Conservation (phyloP, 2,888 invertebrate genomes). For the Erebia aethiops region DNA sequence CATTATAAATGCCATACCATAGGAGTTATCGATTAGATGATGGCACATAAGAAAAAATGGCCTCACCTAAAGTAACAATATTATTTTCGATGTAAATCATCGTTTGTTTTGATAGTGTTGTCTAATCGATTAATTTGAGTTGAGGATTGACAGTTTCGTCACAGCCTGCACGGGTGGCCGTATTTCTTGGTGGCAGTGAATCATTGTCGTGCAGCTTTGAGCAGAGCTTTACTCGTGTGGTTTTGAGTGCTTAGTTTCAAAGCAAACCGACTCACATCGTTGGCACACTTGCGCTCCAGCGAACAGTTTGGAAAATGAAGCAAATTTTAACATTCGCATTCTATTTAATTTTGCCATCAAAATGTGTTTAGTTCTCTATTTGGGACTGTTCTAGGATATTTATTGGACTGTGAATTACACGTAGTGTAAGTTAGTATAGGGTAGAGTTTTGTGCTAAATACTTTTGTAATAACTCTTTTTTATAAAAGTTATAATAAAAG, state of each 20-base stretch:
- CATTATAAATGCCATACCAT: no score
- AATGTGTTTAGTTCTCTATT: slow-evolving; percentile 23
- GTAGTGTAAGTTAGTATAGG: no score
- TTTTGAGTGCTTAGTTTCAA: slow-evolving; percentile 13
- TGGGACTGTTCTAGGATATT: background rate
- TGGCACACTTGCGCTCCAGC: slow-evolving; percentile 68
- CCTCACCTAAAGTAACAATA: background rate
- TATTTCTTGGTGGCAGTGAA: slow-evolving; percentile 10
- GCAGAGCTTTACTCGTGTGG: no score
- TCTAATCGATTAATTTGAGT: background rate
- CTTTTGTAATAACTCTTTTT: background rate
- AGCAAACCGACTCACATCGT: slow-evolving; percentile 59
- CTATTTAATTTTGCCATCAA: slow-evolving; percentile 27
- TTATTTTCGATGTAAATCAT: background rate
- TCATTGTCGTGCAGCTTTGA: slow-evolving; percentile 11
- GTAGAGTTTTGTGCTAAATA: background rate
- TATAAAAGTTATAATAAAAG: background rate
- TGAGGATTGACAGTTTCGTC: slow-evolving; percentile 9
- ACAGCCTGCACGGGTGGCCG: slow-evolving; percentile 13
- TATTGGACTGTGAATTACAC: background rate
- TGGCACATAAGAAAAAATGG: no score
- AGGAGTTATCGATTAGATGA: no score
- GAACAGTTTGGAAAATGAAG: slow-evolving; percentile 65
- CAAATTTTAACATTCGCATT: slow-evolving; percentile 28
- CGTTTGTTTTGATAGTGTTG: slow-evolving; percentile 11